These are phyloP conservation scores for Mungos mungo DNA, from an alignment of 2,113 vertebrate genomes.

Conservation along the genomic window DNA sequence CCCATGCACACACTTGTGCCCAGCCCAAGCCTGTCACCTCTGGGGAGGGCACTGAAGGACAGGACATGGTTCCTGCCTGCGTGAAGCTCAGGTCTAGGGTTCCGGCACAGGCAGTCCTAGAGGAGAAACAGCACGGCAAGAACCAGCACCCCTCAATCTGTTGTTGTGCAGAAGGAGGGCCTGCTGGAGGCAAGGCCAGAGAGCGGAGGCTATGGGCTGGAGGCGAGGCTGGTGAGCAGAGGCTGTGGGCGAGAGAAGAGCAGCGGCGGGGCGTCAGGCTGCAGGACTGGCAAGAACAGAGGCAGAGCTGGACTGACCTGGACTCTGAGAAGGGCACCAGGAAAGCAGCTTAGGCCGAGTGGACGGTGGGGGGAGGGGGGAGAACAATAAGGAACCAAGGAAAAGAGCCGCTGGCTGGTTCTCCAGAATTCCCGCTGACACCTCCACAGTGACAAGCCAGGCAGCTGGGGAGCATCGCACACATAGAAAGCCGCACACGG, in stretches of 20 bases:
- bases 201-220: not conserved
- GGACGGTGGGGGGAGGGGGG: not conserved
- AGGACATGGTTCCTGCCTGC: not conserved
- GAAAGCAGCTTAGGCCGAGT: not conserved
- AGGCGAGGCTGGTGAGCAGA: too few species aligned
- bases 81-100: not conserved
- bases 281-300: not conserved
- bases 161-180: not conserved
- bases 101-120: accelerated
- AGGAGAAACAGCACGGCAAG: not conserved
- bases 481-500: too few species aligned
- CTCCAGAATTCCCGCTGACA: not conserved
- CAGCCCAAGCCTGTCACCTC: not conserved
- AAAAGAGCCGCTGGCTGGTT: not conserved
- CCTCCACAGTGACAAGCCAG: not conserved
- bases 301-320: not conserved
- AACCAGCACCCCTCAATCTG: not conserved
- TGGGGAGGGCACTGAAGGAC: not conserved
- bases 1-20: too few species aligned
- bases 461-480: not conserved
- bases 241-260: not conserved
- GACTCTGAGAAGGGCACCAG: not conserved
- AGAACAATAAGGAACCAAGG: not conserved
- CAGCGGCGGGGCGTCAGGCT: accelerated
- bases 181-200: not conserved